These are phyloP conservation scores for Amphiprion clarkii DNA, from an alignment of 2,797 vertebrate species.

Conservation along the genomic window DNA sequence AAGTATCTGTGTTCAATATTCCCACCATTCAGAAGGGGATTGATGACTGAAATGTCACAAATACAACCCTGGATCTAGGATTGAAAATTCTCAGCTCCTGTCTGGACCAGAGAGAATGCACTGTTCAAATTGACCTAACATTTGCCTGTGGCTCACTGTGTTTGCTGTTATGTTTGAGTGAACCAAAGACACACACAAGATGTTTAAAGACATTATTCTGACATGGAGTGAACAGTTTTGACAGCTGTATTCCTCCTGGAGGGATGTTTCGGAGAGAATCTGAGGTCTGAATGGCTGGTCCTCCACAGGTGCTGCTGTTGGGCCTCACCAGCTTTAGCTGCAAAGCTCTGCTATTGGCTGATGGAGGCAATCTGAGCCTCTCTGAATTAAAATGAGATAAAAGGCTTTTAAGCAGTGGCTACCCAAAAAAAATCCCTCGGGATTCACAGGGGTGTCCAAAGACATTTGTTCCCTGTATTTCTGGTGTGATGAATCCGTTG, in stretches of 20 bases:
- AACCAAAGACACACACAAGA: slow-evolving; percentile 9
- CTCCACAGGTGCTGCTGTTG: slow-evolving; percentile 43
- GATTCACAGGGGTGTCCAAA: slow-evolving; percentile 4
- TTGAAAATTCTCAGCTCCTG: no score
- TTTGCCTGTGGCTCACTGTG: background rate
- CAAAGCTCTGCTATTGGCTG: slow-evolving; percentile 27
- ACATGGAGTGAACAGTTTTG: slow-evolving; percentile 25
- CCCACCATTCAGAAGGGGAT: no score
- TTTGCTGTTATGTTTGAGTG: slow-evolving; percentile 12
- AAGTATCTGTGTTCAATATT: no score
- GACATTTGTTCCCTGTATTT: slow-evolving; percentile 28
- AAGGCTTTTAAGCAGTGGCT: slow-evolving; percentile 38
- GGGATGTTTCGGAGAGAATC: slow-evolving; percentile 35
- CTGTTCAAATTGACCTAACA: background rate
- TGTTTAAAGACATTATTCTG: slow-evolving; percentile 13
- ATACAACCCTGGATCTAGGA: no score
- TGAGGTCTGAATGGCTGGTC: slow-evolving; percentile 2
- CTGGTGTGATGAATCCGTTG: slow-evolving; percentile 25
- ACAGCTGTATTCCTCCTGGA: slow-evolving; percentile 42
- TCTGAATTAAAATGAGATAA: slow-evolving; percentile 37
- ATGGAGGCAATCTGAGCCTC: slow-evolving; percentile 46
- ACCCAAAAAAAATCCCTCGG: slow-evolving; percentile 24
- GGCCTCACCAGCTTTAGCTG: slow-evolving; percentile 40
- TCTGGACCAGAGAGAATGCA: background rate
- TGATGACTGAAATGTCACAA: no score